Evolutionary conservation across 2,888 invertebrate species (phyloP), one percentile per base, ranked within the genome.

Genomic region (Cephus sareptanus): DNA sequence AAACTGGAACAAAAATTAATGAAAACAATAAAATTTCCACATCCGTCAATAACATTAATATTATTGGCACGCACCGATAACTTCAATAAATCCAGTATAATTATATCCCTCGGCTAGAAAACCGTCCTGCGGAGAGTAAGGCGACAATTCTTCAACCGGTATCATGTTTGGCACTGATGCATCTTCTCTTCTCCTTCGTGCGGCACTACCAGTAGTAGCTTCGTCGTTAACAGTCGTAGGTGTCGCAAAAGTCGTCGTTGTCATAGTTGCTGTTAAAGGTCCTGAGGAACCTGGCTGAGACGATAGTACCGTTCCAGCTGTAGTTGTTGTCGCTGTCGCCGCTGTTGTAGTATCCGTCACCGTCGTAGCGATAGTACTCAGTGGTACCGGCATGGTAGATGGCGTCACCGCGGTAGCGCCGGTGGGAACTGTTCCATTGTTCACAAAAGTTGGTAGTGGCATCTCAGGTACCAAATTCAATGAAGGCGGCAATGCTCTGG

Each of bases 51-150:
- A 34, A 11, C 15, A 56, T 75, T 56, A 30, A 70, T 69, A 77
- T 74, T 71, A 74, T 37, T 15, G 70, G 69, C 78, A 92, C 93
- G 92, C 91, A 96, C 97, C 95, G 85, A 96, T 95, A 15, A 97
- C 93, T 93, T 97, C 97, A 68, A 98, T 93, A 89, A 96, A 97
- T 33, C 96, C 95, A 0, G 97, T 97, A 85, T 98, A 98, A 89
- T 96, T 97, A 15, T 96, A 95, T 76, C 93, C 94, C 23, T 95
- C 93, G 87, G 97, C 96, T 75, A 98, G 93, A 76, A 92, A 93
- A 0, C 97, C 97, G 90, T 97, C 97, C 79, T 93, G 93, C 3
- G 95, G 93, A 34, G 92, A 90, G 82, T 92, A 82, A 11, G 79
- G 76, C 31, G 78, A 80, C 33, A 77, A 77, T 86, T 90, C 92